Evolutionary conservation across 2,113 vertebrate species (phyloP).

Genomic region (Phycodurus eques): DNA sequence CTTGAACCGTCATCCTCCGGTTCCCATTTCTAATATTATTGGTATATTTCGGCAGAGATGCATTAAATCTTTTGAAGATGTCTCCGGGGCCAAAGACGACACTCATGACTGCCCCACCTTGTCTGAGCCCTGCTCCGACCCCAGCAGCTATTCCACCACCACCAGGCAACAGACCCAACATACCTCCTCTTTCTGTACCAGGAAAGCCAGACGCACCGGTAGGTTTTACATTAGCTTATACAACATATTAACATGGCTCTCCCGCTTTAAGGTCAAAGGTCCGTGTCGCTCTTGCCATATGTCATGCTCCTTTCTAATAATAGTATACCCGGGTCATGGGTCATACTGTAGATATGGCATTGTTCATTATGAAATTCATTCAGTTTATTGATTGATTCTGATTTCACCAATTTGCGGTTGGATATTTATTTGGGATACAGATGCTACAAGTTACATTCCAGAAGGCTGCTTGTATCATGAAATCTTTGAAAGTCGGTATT

Average conservation of each 20-base stretch:
- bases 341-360: too few species aligned
- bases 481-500: too few species aligned
- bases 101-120: conserved; percentile 9
- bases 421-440: neutral
- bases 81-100: conserved; percentile 50
- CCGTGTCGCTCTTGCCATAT: neutral
- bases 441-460: too few species aligned
- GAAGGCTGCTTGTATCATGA: too few species aligned
- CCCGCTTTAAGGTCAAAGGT: too few species aligned
- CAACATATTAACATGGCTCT: neutral
- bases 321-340: too few species aligned
- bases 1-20: neutral
- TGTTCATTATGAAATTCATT: neutral
- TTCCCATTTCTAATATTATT: neutral
- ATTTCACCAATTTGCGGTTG: neutral
- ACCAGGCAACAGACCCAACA: conserved; percentile 74
- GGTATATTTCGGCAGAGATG: conserved; percentile 77
- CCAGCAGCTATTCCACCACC: conserved; percentile 38
- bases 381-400: neutral
- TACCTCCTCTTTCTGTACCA: conserved; percentile 82
- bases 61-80: conserved; percentile 81
- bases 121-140: conserved; percentile 25
- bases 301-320: neutral
- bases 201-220: conserved; percentile 82
- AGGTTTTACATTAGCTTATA: conserved; percentile 35